phyloP scores from a whole-genome alignment of 2,797 vertebrate species.

The Coilia nasus region DNA sequence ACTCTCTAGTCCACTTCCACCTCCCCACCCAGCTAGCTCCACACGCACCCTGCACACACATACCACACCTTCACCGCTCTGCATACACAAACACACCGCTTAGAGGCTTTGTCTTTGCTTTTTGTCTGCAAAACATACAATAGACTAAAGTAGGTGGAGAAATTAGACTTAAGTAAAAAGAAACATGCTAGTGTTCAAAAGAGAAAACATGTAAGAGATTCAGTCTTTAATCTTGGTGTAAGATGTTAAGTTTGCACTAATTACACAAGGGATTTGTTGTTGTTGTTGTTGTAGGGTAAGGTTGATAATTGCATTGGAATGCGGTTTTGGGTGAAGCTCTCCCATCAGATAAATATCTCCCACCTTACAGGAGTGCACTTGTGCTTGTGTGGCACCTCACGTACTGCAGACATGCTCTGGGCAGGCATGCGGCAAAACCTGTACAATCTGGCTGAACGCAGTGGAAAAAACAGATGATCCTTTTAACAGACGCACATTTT shows the following conservation, averaged over 20 bases:
- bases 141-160: background rate
- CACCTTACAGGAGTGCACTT: conserved; percentile 56
- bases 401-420: conserved; percentile 61
- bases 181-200: background rate
- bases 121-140: background rate
- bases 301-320: conserved; percentile 8
- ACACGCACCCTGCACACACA: background rate
- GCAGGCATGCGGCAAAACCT: conserved; percentile 82
- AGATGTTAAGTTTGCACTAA: background rate
- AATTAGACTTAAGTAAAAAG: background rate
- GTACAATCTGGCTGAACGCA: conserved; percentile 70
- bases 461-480: conserved; percentile 49
- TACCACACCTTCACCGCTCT: background rate
- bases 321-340: conserved; percentile 7
- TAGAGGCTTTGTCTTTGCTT: background rate
- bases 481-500: conserved; percentile 44
- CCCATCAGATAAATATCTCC: conserved; percentile 61
- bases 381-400: conserved; percentile 70
- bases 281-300: conserved; percentile 10
- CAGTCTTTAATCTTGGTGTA: background rate
- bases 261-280: background rate
- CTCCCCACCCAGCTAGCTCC: background rate
- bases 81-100: background rate
- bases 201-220: background rate
- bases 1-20: background rate